phyloP scores from a whole-genome alignment of 2,797 vertebrate genomes.

The Channa striata region DNA sequence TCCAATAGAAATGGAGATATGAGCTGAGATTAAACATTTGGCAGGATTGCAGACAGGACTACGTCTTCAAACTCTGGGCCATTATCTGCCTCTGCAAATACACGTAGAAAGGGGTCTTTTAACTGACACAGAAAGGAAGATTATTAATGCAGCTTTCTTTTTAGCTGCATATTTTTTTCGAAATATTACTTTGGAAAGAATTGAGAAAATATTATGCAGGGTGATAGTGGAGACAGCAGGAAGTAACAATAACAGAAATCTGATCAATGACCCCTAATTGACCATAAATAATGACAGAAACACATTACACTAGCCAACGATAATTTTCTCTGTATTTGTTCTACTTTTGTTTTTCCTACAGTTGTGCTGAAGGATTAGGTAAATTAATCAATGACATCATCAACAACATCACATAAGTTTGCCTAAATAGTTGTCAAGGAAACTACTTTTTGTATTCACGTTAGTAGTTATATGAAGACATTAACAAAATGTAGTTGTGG shows the following conservation, averaged over 20 bases:
- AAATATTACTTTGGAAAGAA: background rate
- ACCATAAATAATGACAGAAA: slow-evolving; percentile 6
- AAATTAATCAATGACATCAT: too few species aligned
- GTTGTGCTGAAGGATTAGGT: too few species aligned
- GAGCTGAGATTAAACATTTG: slow-evolving; percentile 19
- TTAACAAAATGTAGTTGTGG: too few species aligned
- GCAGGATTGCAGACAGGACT: background rate
- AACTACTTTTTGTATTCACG: too few species aligned
- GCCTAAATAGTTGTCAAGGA: too few species aligned
- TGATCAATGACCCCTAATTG: background rate
- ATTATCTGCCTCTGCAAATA: slow-evolving; percentile 8
- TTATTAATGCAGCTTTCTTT: background rate
- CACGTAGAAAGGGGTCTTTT: slow-evolving; percentile 1
- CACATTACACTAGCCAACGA: too few species aligned
- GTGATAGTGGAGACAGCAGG: slow-evolving; percentile 16
- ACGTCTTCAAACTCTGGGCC: background rate
- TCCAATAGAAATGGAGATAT: slow-evolving; percentile 29
- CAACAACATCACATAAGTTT: too few species aligned
- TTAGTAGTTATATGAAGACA: too few species aligned
- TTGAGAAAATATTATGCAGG: slow-evolving; percentile 23
- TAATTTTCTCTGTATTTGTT: too few species aligned
- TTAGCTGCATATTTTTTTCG: background rate
- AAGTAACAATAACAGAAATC: slow-evolving; percentile 26
- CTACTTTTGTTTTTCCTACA: too few species aligned
- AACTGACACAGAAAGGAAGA: slow-evolving; percentile 16